Evolutionary conservation across 2,888 invertebrate species (phyloP).

Genomic region (Mantis religiosa): DNA sequence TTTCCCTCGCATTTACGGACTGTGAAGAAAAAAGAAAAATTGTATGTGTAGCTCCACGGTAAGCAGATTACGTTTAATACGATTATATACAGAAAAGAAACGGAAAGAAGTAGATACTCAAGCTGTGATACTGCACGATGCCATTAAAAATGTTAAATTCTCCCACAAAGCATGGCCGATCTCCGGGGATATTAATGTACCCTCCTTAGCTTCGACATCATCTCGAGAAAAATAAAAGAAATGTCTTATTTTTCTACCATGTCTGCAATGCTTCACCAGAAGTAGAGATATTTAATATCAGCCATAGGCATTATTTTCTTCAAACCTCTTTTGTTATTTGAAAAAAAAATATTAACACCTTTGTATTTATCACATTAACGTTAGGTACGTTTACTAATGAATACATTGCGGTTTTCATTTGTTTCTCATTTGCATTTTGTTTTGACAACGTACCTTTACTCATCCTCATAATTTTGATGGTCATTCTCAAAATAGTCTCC

Average conservation of each 20-base stretch:
- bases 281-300: too few species aligned
- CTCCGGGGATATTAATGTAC: background rate
- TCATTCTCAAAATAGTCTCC: too few species aligned
- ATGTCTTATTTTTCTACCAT: background rate
- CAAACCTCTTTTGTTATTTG: too few species aligned
- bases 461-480: too few species aligned
- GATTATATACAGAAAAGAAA: background rate
- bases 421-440: too few species aligned
- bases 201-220: background rate
- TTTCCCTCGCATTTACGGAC: background rate
- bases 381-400: too few species aligned
- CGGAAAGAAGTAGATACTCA: background rate
- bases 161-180: background rate
- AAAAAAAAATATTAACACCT: too few species aligned
- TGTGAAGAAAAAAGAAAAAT: background rate
- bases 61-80: background rate
- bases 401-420: too few species aligned
- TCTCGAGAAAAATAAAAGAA: background rate
- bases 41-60: background rate
- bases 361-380: too few species aligned
- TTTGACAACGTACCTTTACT: too few species aligned
- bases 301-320: too few species aligned
- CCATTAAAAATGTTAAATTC: background rate
- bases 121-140: background rate
- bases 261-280: too few species aligned